phyloP scores from a whole-genome alignment of 2,888 invertebrate genomes.

The Dugesia japonica region DNA sequence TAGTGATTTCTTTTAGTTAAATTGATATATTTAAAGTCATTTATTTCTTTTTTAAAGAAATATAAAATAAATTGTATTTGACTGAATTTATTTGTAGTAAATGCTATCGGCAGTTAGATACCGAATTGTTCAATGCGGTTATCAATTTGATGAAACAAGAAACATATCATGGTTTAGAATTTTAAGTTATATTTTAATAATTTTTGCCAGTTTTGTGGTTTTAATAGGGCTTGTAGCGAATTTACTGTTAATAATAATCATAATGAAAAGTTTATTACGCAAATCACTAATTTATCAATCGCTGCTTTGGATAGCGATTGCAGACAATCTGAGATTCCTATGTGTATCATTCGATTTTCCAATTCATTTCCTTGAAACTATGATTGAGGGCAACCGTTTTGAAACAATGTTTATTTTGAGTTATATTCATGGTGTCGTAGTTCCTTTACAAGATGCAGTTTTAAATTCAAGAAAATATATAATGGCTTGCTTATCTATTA shows the following conservation, averaged over 20 bases:
- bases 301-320: neutral
- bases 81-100: too few species aligned
- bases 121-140: neutral
- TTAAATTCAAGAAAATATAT: constrained; percentile 14
- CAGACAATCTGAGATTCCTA: neutral
- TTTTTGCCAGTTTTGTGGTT: neutral
- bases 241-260: neutral
- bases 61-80: too few species aligned
- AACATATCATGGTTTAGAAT: neutral
- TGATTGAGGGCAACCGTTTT: neutral
- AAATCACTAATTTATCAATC: constrained; percentile 5
- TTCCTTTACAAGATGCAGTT: neutral
- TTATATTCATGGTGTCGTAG: neutral
- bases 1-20: too few species aligned
- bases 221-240: neutral
- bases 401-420: neutral
- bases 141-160: neutral
- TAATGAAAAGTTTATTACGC: neutral
- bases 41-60: too few species aligned
- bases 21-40: too few species aligned
- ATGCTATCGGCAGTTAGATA: neutral
- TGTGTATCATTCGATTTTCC: neutral
- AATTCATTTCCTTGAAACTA: neutral
- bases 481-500: neutral
- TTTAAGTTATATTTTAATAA: neutral